Conservation (phyloP, 2,888 invertebrate species). For the Digitonthophagus gazella region DNA sequence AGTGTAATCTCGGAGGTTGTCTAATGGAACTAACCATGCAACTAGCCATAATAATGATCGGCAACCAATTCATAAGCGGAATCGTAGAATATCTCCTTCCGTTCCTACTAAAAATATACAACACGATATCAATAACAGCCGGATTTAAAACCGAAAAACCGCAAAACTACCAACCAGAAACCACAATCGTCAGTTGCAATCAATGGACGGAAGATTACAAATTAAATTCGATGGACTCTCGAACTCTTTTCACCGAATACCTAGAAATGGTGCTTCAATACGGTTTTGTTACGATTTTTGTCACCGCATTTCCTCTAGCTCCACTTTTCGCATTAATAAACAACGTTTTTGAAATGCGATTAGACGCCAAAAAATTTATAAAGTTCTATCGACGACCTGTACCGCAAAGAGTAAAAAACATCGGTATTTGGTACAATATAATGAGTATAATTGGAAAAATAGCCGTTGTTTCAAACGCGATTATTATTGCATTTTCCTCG, state of each 20-base stretch:
- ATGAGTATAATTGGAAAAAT: slow-evolving; percentile 72
- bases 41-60: slow-evolving; percentile 80
- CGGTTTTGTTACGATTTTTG: slow-evolving; percentile 83
- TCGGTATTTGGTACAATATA: slow-evolving; percentile 78
- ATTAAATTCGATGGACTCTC: slow-evolving; percentile 61
- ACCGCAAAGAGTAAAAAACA: slow-evolving; percentile 69
- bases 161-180: too few relatives aligned
- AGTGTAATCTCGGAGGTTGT: slow-evolving; percentile 84
- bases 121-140: slow-evolving; percentile 51
- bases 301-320: slow-evolving; percentile 81
- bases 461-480: slow-evolving; percentile 75
- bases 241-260: slow-evolving; percentile 77
- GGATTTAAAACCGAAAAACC: slow-evolving; percentile 52
- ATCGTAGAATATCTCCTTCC: slow-evolving; percentile 76
- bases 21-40: slow-evolving; percentile 84
- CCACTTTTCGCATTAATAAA: slow-evolving; percentile 79
- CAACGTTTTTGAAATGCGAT: slow-evolving; percentile 78
- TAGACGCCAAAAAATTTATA: slow-evolving; percentile 80
- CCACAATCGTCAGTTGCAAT: slow-evolving; percentile 58
- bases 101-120: slow-evolving; percentile 58
- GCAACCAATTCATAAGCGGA: slow-evolving; percentile 78
- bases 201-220: slow-evolving; percentile 76
- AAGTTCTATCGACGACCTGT: slow-evolving; percentile 72
- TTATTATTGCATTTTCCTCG: slow-evolving; percentile 77
- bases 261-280: slow-evolving; percentile 88